phyloP scores from a whole-genome alignment of 2,888 invertebrate genomes.

The Parochlus steinenii region DNA sequence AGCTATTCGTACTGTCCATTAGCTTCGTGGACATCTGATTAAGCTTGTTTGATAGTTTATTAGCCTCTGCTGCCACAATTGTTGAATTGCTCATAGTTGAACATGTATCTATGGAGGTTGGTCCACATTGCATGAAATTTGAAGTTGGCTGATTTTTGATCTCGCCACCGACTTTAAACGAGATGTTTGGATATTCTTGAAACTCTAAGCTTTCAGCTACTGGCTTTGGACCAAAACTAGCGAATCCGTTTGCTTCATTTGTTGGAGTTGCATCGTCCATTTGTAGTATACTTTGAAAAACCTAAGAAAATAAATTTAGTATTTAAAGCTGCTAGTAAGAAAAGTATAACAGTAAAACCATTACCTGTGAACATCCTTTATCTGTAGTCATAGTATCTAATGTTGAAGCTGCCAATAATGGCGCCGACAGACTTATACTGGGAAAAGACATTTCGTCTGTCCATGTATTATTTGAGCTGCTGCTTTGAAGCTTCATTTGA shows the following conservation, averaged over 20 bases:
- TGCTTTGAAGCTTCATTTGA: constrained; percentile 27
- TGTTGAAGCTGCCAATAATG: constrained; percentile 33
- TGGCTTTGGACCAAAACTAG: neutral
- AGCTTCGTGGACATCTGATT: constrained; percentile 32
- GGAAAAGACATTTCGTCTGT: constrained; percentile 70
- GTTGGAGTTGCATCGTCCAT: constrained; percentile 24
- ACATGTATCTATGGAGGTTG: constrained; percentile 35
- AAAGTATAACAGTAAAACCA: no score
- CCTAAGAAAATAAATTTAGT: constrained; percentile 14
- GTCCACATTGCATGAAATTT: constrained; percentile 16
- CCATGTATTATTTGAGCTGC: constrained; percentile 47
- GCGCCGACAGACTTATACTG: constrained; percentile 59
- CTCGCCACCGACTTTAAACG: constrained; percentile 25
- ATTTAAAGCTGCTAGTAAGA: no score
- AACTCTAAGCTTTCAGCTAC: neutral
- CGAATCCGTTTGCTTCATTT: constrained; percentile 19
- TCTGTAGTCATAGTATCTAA: constrained; percentile 14
- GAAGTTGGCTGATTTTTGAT: constrained; percentile 17
- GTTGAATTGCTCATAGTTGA: constrained; percentile 51
- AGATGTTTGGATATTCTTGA: constrained; percentile 15
- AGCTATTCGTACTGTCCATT: constrained; percentile 39
- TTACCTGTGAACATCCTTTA: neutral
- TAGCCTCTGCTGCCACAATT: constrained; percentile 57
- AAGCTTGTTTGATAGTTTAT: constrained; percentile 54
- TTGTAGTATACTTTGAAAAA: constrained; percentile 12